Conservation (phyloP, 2,797 vertebrate species). For the Sebastes melanostomus region DNA sequence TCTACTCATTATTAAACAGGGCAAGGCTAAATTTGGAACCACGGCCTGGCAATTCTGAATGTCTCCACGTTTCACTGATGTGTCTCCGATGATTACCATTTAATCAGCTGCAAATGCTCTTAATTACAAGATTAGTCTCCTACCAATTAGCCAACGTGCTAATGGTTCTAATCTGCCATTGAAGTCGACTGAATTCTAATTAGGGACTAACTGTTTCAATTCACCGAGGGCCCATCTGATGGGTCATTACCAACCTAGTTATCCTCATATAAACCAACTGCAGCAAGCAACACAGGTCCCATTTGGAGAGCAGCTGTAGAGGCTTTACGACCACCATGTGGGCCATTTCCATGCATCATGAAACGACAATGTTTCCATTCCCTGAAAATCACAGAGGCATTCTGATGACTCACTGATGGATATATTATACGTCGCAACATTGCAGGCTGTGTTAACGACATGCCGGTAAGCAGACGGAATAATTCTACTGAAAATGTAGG, state of each 20-base stretch:
- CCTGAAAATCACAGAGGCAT: conserved; percentile 41
- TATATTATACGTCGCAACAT: conserved; percentile 2
- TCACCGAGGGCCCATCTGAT: conserved; percentile 74
- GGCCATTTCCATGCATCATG: conserved; percentile 62
- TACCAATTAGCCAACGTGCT: conserved; percentile 80
- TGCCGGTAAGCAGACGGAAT: background rate
- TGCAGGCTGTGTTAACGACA: conserved; percentile 18
- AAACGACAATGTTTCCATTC: conserved; percentile 71
- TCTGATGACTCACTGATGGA: conserved; percentile 49
- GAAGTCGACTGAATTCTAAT: conserved; percentile 80
- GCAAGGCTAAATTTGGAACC: conserved; percentile 64
- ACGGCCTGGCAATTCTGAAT: conserved; percentile 48
- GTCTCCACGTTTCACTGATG: conserved; percentile 65
- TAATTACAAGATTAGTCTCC: conserved; percentile 86
- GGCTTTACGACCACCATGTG: conserved; percentile 67
- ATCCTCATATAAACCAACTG: conserved; percentile 80
- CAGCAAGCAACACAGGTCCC: conserved; percentile 68
- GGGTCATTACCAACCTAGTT: conserved; percentile 80
- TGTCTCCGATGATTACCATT: conserved; percentile 80
- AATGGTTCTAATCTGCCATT: conserved; percentile 81
- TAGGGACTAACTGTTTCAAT: conserved; percentile 75
- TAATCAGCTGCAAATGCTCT: conserved; percentile 84
- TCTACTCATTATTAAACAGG: conserved; percentile 54
- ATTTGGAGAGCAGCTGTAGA: conserved; percentile 76
- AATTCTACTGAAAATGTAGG: conserved; percentile 4